phyloP scores from a whole-genome alignment of 2,113 vertebrate species.

The Callipepla californica region DNA sequence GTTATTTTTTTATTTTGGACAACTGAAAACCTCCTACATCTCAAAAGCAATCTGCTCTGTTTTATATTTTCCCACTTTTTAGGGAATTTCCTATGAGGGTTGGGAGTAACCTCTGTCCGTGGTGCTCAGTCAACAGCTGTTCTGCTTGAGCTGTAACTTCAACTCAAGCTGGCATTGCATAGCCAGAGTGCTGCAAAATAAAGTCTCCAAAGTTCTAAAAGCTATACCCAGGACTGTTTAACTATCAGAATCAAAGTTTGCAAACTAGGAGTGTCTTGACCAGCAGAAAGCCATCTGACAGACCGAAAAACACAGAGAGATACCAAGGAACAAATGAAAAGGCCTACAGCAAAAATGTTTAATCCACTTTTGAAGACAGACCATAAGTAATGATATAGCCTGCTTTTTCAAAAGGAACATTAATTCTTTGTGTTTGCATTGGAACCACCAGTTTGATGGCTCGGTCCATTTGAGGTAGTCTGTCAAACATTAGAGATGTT shows the following conservation, averaged over 20 bases:
- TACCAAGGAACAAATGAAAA: neutral
- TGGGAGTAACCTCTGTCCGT: conserved; percentile 43
- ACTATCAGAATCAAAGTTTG: neutral
- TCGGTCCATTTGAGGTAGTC: neutral
- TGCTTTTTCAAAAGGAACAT: neutral
- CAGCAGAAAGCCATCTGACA: neutral
- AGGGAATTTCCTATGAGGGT: neutral
- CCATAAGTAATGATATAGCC: neutral
- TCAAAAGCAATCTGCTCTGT: neutral
- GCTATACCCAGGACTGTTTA: neutral
- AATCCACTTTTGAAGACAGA: neutral
- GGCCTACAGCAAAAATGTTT: neutral
- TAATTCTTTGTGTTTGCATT: neutral
- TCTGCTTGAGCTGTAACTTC: neutral
- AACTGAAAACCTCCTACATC: neutral
- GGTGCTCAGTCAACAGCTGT: neutral
- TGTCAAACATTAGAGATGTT: neutral
- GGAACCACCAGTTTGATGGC: neutral
- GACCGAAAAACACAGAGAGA: neutral
- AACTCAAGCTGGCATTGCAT: neutral
- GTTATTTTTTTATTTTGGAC: neutral
- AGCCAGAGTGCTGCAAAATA: neutral
- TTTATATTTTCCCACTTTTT: neutral
- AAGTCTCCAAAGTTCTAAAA: neutral
- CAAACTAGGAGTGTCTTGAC: neutral